Percentiles rank a stretch among this genome's conserved stretches.
These are phyloP conservation scores for Agonopterix subpropinquella DNA, from an alignment of 2,888 invertebrate species.

Conservation along the genomic window DNA sequence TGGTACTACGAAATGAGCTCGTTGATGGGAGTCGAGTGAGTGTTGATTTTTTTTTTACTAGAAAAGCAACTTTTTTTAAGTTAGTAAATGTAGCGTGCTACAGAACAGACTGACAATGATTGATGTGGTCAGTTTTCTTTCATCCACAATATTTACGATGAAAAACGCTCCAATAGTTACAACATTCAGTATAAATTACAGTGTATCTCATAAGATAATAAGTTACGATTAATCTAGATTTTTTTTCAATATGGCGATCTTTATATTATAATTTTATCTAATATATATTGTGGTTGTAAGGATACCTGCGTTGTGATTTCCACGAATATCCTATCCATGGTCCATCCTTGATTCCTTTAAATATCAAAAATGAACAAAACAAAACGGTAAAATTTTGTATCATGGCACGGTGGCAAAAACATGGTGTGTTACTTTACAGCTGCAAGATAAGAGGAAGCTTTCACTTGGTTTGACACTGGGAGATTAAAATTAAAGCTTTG, in stretches of 20 bases:
- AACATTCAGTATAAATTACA: constrained; percentile 71
- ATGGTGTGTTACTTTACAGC: constrained; percentile 59
- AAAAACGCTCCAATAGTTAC: constrained; percentile 66
- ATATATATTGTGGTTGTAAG: constrained; percentile 85
- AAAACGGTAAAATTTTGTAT: constrained; percentile 22
- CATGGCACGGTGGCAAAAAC: constrained; percentile 50
- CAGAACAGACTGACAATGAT: constrained; percentile 61
- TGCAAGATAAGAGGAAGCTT: constrained; percentile 53
- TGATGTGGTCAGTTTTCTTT: constrained; percentile 71
- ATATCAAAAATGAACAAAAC: constrained; percentile 25
- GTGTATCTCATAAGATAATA: constrained; percentile 74
- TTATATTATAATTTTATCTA: constrained; percentile 79
- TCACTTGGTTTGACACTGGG: constrained; percentile 62
- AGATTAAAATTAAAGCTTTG: constrained; percentile 66
- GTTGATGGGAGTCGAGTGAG: constrained; percentile 65
- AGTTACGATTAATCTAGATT: constrained; percentile 73
- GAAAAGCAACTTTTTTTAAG: constrained; percentile 60
- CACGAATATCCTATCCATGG: constrained; percentile 50
- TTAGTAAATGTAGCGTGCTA: constrained; percentile 70
- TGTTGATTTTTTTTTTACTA: constrained; percentile 65
- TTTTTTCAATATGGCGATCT: constrained; percentile 77
- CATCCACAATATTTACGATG: constrained; percentile 72
- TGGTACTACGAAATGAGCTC: constrained; percentile 68
- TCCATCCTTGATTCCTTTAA: constrained; percentile 48
- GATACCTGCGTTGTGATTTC: constrained; percentile 76